phyloP scores from a whole-genome alignment of 2,797 vertebrate genomes.

The Hippoglossus hippoglossus region DNA sequence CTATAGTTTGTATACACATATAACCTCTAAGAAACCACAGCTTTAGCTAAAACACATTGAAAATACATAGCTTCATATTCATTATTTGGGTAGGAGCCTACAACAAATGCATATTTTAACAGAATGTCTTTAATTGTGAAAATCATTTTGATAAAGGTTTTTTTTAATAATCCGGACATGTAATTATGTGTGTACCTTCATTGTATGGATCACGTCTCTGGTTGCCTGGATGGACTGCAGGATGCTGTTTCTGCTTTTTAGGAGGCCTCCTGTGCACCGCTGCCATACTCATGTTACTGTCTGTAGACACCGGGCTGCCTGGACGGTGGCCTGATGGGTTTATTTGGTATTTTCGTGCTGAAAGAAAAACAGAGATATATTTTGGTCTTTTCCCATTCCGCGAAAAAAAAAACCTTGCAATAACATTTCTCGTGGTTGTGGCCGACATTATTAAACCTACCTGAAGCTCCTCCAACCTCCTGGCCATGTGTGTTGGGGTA shows the following conservation, averaged over 20 bases:
- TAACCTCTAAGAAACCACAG: no score
- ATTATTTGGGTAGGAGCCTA: no score
- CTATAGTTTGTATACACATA: neutral
- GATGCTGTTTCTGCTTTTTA: slow-evolving; percentile 96
- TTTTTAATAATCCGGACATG: no score
- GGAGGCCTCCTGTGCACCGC: slow-evolving; percentile 94
- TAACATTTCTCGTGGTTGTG: neutral
- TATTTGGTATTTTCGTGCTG: slow-evolving; percentile 95
- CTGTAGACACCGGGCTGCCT: slow-evolving; percentile 95
- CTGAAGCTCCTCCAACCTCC: slow-evolving; percentile 73
- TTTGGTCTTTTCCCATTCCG: neutral
- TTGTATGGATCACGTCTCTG: slow-evolving; percentile 93
- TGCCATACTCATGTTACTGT: slow-evolving; percentile 97
- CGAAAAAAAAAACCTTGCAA: neutral
- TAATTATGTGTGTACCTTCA: slow-evolving; percentile 86
- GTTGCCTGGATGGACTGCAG: slow-evolving; percentile 88
- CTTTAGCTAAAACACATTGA: no score
- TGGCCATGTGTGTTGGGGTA: slow-evolving; percentile 83
- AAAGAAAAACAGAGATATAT: slow-evolving; percentile 13
- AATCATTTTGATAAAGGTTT: no score
- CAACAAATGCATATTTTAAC: no score
- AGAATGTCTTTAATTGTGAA: no score
- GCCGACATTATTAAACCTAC: slow-evolving; percentile 37
- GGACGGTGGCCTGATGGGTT: slow-evolving; percentile 90
- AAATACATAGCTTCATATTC: no score